Percentiles rank a stretch among this genome's conserved stretches.
These are phyloP conservation scores for Drosophila novamexicana DNA, from an alignment of 1,140 invertebrate species.

Conservation along the genomic window DNA sequence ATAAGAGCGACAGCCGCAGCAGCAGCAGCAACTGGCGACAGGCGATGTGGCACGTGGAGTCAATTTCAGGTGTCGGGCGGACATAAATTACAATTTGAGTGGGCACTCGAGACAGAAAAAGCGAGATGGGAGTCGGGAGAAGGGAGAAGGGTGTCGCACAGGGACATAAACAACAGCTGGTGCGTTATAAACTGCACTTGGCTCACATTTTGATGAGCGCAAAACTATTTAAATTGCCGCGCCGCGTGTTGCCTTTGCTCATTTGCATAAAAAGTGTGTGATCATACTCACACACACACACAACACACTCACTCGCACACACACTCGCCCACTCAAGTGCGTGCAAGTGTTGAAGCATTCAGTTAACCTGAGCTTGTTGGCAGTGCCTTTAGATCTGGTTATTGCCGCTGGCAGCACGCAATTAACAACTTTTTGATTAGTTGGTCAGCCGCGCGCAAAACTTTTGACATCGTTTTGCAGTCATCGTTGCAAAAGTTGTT, in stretches of 20 bases:
- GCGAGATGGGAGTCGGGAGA: neutral
- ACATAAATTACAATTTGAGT: constrained; percentile 79
- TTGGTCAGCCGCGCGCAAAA: constrained; percentile 69
- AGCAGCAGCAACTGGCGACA: neutral
- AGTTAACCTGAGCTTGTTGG: constrained; percentile 1
- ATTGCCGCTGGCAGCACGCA: constrained; percentile 66
- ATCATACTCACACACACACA: neutral
- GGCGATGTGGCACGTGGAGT: constrained; percentile 63
- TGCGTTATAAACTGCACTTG: constrained; percentile 68
- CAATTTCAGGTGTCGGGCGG: constrained; percentile 70
- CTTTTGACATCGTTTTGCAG: constrained; percentile 72
- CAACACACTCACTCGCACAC: neutral
- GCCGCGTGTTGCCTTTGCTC: constrained; percentile 23
- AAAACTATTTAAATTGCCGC: constrained; percentile 55
- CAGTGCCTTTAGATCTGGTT: constrained; percentile 17
- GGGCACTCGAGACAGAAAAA: constrained; percentile 38
- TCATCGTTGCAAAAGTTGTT: constrained; percentile 47
- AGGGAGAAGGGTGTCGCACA: neutral
- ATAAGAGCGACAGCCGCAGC: constrained; percentile 50
- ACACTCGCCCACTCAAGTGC: constrained; percentile 1
- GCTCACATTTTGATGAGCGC: constrained; percentile 38
- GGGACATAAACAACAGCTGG: constrained; percentile 50
- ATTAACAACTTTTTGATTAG: constrained; percentile 77
- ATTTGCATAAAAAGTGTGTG: constrained; percentile 40
- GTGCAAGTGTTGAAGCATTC: neutral